Evolutionary conservation across 2,113 vertebrate genomes (phyloP).

Genomic region (Pogona vitticeps): DNA sequence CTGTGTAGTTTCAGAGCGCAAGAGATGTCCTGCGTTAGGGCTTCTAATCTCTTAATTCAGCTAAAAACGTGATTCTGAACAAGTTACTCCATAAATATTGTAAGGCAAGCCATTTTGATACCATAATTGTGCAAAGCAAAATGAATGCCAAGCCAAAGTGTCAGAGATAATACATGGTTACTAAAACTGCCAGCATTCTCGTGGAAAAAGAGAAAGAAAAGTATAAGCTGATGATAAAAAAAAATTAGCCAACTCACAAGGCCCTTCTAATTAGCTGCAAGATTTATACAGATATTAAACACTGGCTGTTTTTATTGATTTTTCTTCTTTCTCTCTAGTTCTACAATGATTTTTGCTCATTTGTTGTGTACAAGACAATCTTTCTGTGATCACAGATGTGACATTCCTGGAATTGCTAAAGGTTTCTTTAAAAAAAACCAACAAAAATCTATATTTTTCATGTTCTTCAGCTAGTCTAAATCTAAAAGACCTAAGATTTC

Average conservation of each 20-base stretch:
- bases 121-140: slow-evolving; percentile 56
- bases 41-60: slow-evolving; percentile 69
- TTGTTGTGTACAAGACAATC: neutral
- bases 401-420: rapidly evolving
- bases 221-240: neutral
- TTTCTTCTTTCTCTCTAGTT: slow-evolving; percentile 18
- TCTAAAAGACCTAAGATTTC: neutral
- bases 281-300: slow-evolving; percentile 59
- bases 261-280: slow-evolving; percentile 57
- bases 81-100: slow-evolving; percentile 64
- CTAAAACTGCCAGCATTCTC: slow-evolving; percentile 48
- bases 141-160: slow-evolving; percentile 55
- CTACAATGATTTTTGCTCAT: slow-evolving; percentile 16
- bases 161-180: slow-evolving; percentile 61
- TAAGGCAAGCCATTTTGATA: slow-evolving; percentile 51
- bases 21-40: slow-evolving; percentile 56
- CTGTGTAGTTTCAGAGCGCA: slow-evolving; percentile 58
- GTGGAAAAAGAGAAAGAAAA: neutral
- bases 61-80: slow-evolving; percentile 59
- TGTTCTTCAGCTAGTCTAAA: neutral
- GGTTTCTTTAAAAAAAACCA: rapidly evolving
- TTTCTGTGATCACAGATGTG: neutral
- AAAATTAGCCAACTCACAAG: neutral
- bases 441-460: slow-evolving; percentile 2
- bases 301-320: slow-evolving; percentile 42